A percentile compares a stretch with the other conserved stretches of the same genome.
Conservation (phyloP, 2,797 vertebrate genomes). For the Philypnodon macrostomus region DNA sequence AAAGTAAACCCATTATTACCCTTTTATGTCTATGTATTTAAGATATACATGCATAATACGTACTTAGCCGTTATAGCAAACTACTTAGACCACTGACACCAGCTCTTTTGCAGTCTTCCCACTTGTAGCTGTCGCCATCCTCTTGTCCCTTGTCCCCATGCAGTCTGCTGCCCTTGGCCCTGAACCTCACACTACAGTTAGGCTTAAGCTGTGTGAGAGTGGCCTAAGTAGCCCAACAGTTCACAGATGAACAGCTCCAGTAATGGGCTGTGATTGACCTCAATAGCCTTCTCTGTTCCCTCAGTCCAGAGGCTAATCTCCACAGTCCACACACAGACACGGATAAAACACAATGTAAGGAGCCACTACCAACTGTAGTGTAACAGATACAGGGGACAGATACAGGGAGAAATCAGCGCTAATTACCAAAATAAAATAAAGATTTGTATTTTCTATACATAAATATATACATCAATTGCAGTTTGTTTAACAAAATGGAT, state of each 20-base stretch:
- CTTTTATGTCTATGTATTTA: no score
- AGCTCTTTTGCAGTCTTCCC: slow-evolving; percentile 39
- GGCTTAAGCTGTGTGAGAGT: slow-evolving; percentile 74
- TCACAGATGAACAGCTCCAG: slow-evolving; percentile 71
- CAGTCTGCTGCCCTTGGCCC: slow-evolving; percentile 34
- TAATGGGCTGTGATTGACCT: slow-evolving; percentile 72
- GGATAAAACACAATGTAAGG: slow-evolving; percentile 31
- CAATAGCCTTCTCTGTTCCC: slow-evolving; percentile 56
- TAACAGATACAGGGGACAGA: no score
- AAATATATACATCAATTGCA: no score
- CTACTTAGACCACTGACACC: slow-evolving; percentile 25
- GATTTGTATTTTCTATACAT: no score
- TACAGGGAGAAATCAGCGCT: no score
- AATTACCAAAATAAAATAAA: no score
- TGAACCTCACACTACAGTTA: slow-evolving; percentile 52
- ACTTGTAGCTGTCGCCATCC: slow-evolving; percentile 33
- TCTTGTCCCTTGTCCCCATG: slow-evolving; percentile 14
- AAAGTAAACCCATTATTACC: no score
- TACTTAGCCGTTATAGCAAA: not conserved
- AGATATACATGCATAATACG: no score
- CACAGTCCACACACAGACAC: slow-evolving; percentile 57
- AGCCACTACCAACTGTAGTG: no score
- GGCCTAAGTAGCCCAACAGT: slow-evolving; percentile 70
- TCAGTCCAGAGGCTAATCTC: slow-evolving; percentile 55
- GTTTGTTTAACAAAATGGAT: no score